Evolutionary conservation across 2,113 vertebrate genomes (phyloP).

Genomic region (Platichthys stellatus): DNA sequence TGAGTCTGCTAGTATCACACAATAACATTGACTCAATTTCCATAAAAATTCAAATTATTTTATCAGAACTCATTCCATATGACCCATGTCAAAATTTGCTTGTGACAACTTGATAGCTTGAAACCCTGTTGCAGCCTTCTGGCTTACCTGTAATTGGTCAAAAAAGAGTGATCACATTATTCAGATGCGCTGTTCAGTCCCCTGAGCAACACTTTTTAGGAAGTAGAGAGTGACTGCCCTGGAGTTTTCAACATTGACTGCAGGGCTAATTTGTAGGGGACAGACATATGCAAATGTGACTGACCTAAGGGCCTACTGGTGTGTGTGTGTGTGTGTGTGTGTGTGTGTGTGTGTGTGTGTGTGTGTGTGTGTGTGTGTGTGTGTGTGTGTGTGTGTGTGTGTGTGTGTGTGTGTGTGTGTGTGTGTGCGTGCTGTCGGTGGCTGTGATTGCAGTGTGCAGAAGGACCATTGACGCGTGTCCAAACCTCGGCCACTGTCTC

Average conservation of each 20-base stretch:
- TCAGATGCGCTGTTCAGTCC: not conserved
- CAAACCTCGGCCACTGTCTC: constrained; percentile 66
- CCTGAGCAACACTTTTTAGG: constrained; percentile 18
- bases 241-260: constrained; percentile 21
- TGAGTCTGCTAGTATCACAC: too few species aligned
- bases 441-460: constrained; percentile 43
- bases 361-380: constrained; percentile 2
- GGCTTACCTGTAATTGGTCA: too few species aligned
- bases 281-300: constrained; percentile 59
- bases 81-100: not conserved
- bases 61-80: not conserved
- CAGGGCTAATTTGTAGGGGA: constrained; percentile 39
- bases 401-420: constrained; percentile 2
- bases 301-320: constrained; percentile 19
- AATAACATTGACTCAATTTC: too few species aligned
- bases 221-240: constrained; percentile 22
- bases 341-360: constrained; percentile 12
- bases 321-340: constrained; percentile 1
- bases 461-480: constrained; percentile 70
- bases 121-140: too few species aligned
- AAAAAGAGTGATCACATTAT: not conserved
- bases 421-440: constrained; percentile 40
- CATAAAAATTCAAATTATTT: not conserved
- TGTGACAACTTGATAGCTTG: not conserved
- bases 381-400: constrained; percentile 11